Percentiles rank a stretch among this genome's conserved stretches.
Evolutionary conservation across 2,113 vertebrate genomes (phyloP).

Genomic region (Phoenicopterus ruber): DNA sequence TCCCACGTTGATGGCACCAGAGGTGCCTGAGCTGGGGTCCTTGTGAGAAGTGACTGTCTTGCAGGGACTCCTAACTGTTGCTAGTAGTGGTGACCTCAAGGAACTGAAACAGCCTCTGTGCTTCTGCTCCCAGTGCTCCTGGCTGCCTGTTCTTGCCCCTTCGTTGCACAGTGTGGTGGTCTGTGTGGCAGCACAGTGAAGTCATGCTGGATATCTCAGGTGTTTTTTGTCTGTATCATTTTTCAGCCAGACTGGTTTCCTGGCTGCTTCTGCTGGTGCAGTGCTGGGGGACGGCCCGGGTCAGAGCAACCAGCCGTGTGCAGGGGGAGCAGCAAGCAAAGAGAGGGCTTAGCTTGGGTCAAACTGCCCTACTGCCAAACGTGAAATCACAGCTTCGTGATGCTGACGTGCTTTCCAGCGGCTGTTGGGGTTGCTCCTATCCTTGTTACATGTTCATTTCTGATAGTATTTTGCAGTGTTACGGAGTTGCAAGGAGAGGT

Average conservation of each 20-base stretch:
- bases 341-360: not conserved
- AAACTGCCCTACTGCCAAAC: not conserved
- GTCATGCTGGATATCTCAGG: accelerated
- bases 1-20: not conserved
- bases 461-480: not conserved
- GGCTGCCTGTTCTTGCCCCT: not conserved
- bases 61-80: not conserved
- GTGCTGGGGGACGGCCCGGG: not conserved
- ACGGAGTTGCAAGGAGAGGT: not conserved
- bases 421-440: not conserved
- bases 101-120: not conserved
- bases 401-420: not conserved
- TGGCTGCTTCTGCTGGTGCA: not conserved
- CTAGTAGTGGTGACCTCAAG: not conserved
- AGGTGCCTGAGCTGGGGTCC: not conserved
- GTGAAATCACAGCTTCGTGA: not conserved
- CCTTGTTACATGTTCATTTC: not conserved
- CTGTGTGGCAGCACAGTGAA: not conserved
- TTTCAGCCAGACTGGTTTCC: not conserved
- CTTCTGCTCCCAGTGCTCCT: not conserved
- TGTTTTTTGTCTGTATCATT: not conserved
- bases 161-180: not conserved
- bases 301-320: not conserved
- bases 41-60: not conserved
- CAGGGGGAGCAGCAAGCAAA: not conserved